These are phyloP conservation scores for Bombus waltoni DNA, from an alignment of 1,140 invertebrate species.

Conservation along the genomic window DNA sequence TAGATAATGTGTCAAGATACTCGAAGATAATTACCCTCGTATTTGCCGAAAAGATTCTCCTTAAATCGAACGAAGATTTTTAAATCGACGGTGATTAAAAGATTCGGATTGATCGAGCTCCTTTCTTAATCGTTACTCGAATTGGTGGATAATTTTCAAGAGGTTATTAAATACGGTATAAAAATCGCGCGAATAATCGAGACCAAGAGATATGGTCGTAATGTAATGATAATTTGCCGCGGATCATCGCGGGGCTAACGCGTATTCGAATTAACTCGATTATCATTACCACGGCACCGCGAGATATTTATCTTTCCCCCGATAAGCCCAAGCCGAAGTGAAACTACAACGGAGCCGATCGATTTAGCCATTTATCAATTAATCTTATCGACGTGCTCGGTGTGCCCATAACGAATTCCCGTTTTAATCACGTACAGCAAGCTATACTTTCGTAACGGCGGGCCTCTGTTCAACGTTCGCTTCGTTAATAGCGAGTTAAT, in stretches of 20 bases:
- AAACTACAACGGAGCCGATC: conserved; percentile 67
- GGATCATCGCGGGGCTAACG: conserved; percentile 48
- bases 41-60: neutral
- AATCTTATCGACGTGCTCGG: conserved; percentile 72
- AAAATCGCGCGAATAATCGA: conserved; percentile 6
- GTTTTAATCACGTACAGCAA: conserved; percentile 70
- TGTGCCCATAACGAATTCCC: conserved; percentile 66
- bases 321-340: conserved; percentile 35
- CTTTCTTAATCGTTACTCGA: too few relatives aligned
- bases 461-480: conserved; percentile 70
- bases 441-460: conserved; percentile 67
- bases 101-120: too few relatives aligned
- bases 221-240: conserved; percentile 54
- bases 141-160: too few relatives aligned
- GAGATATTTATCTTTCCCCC: conserved; percentile 67
- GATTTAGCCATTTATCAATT: conserved; percentile 74
- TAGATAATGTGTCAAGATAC: too few relatives aligned
- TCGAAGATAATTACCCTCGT: neutral
- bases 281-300: conserved; percentile 55
- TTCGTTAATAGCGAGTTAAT: conserved; percentile 75
- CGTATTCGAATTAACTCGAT: conserved; percentile 57
- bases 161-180: too few relatives aligned
- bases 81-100: too few relatives aligned
- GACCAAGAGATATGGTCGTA: conserved; percentile 24
- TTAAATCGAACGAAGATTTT: neutral